phyloP scores from a whole-genome alignment of 1,140 invertebrate species.

The Zaprionus africanus region DNA sequence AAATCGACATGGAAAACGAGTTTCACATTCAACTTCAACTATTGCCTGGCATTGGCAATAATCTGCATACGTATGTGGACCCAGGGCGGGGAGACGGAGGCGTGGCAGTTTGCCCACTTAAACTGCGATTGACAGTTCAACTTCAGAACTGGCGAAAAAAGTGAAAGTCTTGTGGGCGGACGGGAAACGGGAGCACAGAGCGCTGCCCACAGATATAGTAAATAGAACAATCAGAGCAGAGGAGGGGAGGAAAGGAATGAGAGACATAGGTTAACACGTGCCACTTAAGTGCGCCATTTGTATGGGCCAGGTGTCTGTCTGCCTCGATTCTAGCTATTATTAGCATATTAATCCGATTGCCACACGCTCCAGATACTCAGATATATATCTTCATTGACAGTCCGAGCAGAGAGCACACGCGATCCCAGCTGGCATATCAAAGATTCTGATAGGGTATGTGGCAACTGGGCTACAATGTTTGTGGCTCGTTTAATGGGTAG shows the following conservation, averaged over 20 bases:
- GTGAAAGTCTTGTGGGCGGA: slow-evolving; percentile 35
- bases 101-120: slow-evolving; percentile 31
- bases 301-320: not conserved
- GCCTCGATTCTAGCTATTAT: not conserved
- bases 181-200: not conserved
- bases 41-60: slow-evolving; percentile 35
- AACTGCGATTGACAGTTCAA: slow-evolving; percentile 32
- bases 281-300: not conserved
- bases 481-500: not conserved
- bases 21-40: slow-evolving; percentile 40
- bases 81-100: slow-evolving; percentile 4
- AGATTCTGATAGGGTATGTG: not conserved
- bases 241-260: not conserved
- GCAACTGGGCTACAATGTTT: not conserved
- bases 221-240: not conserved
- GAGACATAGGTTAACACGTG: not conserved
- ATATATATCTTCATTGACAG: slow-evolving; percentile 13
- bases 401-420: not conserved
- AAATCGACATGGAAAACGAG: slow-evolving; percentile 50
- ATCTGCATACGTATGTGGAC: slow-evolving; percentile 24
- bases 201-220: not conserved
- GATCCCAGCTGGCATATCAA: not conserved
- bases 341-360: slow-evolving; percentile 10
- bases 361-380: not conserved
- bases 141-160: slow-evolving; percentile 30